Evolutionary conservation across 2,797 vertebrate genomes (phyloP).

Genomic region (Columba guinea): DNA sequence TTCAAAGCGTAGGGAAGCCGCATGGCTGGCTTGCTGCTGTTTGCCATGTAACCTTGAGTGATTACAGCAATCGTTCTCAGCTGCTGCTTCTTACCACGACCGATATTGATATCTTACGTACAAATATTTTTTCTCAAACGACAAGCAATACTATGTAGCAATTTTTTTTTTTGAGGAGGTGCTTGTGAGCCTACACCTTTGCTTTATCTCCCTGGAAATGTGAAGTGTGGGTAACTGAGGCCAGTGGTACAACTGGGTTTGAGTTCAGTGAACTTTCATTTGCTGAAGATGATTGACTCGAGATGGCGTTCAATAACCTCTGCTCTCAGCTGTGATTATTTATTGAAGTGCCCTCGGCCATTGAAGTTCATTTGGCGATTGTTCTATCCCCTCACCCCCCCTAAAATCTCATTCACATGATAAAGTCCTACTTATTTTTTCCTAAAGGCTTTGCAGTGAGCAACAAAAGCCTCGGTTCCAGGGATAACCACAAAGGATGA

Average conservation of each 20-base stretch:
- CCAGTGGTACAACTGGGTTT: neutral
- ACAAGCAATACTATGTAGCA: rapidly evolving
- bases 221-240: neutral
- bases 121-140: neutral
- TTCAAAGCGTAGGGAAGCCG: neutral
- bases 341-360: neutral
- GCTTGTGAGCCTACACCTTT: rapidly evolving
- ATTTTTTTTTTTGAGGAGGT: neutral
- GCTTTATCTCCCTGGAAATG: neutral
- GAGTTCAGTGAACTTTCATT: neutral
- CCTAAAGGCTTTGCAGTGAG: neutral
- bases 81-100: neutral
- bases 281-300: neutral
- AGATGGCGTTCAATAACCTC: neutral
- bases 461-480: neutral
- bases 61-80: neutral
- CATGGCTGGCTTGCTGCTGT: neutral
- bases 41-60: neutral
- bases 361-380: neutral
- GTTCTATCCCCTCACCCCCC: neutral
- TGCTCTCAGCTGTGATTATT: neutral
- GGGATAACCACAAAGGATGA: neutral
- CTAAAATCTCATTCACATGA: neutral
- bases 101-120: rapidly evolving
- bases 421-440: neutral